Conservation (phyloP, 2,888 invertebrate species). For the Calliscelio sp. region DNA sequence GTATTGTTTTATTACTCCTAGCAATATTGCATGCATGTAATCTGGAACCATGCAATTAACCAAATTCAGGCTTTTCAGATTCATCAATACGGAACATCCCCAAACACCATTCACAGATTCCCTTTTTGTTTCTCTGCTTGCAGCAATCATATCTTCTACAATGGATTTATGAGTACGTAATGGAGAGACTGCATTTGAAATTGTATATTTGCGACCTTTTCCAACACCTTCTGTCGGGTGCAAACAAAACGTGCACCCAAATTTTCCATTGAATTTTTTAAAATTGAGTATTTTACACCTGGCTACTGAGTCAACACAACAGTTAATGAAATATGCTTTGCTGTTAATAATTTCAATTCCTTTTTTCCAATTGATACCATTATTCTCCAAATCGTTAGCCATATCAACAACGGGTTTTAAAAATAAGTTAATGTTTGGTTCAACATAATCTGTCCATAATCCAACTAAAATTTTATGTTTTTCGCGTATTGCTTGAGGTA, state of each 20-base stretch:
- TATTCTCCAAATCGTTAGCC: conserved; percentile 54
- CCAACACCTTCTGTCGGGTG: conserved; percentile 35
- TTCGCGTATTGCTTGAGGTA: conserved; percentile 61
- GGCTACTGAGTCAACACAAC: conserved; percentile 44
- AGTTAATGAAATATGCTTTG: conserved; percentile 9
- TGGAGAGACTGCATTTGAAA: conserved; percentile 8
- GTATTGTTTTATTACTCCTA: conserved; percentile 60
- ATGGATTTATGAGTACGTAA: conserved; percentile 29
- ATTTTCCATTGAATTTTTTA: conserved; percentile 64
- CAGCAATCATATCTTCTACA: conserved; percentile 6
- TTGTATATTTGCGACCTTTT: conserved; percentile 27
- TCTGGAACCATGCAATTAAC: conserved; percentile 68
- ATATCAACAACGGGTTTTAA: conserved; percentile 62
- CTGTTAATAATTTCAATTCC: neutral
- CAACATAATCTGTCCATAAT: conserved; percentile 64
- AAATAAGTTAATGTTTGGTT: conserved; percentile 66
- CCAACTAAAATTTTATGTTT: conserved; percentile 65
- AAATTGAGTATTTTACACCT: conserved; percentile 55
- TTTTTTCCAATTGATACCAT: conserved; percentile 36
- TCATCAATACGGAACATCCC: conserved; percentile 49
- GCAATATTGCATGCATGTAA: conserved; percentile 65
- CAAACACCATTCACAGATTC: conserved; percentile 42
- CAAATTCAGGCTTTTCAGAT: conserved; percentile 62
- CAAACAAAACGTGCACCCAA: conserved; percentile 65
- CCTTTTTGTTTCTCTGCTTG: neutral